A percentile compares a stretch with the other conserved stretches of the same genome.
Evolutionary conservation across 2,888 invertebrate genomes (phyloP).

Genomic region (Shargacucullia verbasci): DNA sequence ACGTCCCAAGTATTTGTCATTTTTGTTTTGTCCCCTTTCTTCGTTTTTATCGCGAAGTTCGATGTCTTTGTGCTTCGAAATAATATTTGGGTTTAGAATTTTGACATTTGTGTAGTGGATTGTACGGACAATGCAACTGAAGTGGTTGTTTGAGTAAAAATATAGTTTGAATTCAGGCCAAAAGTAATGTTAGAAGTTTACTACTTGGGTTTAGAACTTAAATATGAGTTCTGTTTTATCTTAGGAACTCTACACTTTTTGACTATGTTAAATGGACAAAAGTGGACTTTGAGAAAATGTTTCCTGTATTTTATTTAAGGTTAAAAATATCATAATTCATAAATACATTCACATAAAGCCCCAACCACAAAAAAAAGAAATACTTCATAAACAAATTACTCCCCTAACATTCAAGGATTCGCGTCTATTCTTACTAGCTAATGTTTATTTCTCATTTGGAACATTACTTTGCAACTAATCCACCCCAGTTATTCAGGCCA

Average conservation of each 20-base stretch:
- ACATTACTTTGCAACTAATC: conserved; percentile 38
- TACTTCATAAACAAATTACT: neutral
- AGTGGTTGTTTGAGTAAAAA: neutral
- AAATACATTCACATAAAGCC: no score
- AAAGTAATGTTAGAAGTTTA: neutral
- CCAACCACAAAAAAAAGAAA: no score
- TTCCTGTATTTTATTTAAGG: no score
- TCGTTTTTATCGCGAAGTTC: conserved; percentile 42
- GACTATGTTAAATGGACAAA: no score
- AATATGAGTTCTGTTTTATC: no score
- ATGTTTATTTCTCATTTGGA: conserved; percentile 22
- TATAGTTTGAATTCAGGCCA: neutral
- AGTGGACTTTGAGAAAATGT: no score
- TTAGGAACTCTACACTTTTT: no score
- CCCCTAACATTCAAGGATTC: neutral
- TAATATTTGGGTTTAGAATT: conserved; percentile 34
- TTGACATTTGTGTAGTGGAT: conserved; percentile 21
- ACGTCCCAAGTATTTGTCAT: conserved; percentile 52
- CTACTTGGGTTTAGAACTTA: no score
- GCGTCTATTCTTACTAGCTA: neutral
- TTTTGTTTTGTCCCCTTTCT: conserved; percentile 45
- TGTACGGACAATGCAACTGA: conserved; percentile 8
- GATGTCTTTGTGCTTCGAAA: conserved; percentile 39
- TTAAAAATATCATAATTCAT: no score
- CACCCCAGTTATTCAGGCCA: conserved; percentile 22